Percentiles rank a stretch among this genome's conserved stretches.
These are phyloP conservation scores for Platichthys stellatus DNA, from an alignment of 2,113 vertebrate species.

Conservation along the genomic window DNA sequence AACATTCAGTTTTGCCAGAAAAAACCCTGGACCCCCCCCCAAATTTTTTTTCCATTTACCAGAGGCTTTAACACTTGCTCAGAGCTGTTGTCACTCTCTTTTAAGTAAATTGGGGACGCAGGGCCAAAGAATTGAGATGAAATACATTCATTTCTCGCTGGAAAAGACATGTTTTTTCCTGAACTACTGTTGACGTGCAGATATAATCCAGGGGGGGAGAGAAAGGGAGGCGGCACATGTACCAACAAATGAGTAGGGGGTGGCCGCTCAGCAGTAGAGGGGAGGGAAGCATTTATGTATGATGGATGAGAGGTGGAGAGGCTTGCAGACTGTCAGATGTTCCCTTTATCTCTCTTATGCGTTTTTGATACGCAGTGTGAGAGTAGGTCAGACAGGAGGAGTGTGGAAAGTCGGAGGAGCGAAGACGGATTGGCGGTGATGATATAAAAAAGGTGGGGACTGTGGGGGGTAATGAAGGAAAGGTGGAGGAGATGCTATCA, in stretches of 20 bases:
- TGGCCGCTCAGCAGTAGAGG: conserved; percentile 22
- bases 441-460: neutral
- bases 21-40: neutral
- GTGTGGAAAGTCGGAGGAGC: conserved; percentile 23
- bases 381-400: conserved; percentile 39
- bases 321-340: conserved; percentile 72
- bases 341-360: conserved; percentile 66
- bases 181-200: conserved; percentile 51
- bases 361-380: conserved; percentile 59
- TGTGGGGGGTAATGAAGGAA: neutral
- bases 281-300: conserved; percentile 63
- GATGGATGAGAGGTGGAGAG: conserved; percentile 75
- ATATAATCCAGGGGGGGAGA: conserved; percentile 42
- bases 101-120: conserved; percentile 18
- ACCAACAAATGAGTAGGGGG: conserved; percentile 52
- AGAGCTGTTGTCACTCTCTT: conserved; percentile 10
- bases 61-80: neutral
- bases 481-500: conserved; percentile 35
- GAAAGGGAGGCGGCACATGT: conserved; percentile 50
- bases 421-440: conserved; percentile 31
- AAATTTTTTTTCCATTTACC: neutral
- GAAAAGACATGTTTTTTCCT: conserved; percentile 50
- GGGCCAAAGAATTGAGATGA: conserved; percentile 17
- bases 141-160: conserved; percentile 48
- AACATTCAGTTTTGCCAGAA: neutral